Base-by-base conservation (phyloP, 2,888 invertebrate genomes). In the Andrena haemorrhoa region DNA sequence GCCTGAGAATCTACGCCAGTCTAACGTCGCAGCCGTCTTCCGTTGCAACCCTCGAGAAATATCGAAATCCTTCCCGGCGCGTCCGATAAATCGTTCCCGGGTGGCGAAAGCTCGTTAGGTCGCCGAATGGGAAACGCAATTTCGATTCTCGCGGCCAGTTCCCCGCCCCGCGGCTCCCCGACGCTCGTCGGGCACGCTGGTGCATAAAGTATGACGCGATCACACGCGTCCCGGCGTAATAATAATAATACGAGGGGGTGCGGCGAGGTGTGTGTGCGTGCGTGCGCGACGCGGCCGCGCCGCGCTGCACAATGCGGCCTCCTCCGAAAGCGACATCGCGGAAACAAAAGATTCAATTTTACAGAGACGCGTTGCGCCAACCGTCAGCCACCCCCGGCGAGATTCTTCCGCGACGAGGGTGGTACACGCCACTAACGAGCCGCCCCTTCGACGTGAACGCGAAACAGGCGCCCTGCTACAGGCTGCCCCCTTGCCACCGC, bases 341-440 rank as follows among this genome's bases (percentile, higher is more conserved):
- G 76, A 71, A 72, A 65, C 84, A 84, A 86, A 77, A 84, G 78
- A 69, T 83, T 83, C 83, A 87, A 86, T 82, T 87, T 86, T 86
- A 76, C 72, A 72, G 76, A 76, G 74, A 60, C 79, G 71, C 66
- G 58, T 58, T 61, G 49, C 79, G 49, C 35, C 51, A 68, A 53
- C 33, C 64, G 29, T n/a, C 35, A 12, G 33, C 33, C 23, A 5
- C 69, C 49, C 29, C 41, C 60, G 65, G 69, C 10, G 64, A 41
- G 63, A 29, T 51, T 64, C 68, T 47, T 63, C 75, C 23, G 29
- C n/a, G 66, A 2, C 73, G 51, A 53, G 66, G 70, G 65, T 51
- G 53, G 66, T 47, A 20, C 29, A n/a, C 68, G 56, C 31, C 61
- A 41, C 83, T 86, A 86, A 87, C 86, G 85, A 86, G 85, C 75